phyloP scores from a whole-genome alignment of 2,797 vertebrate species.

The Myripristis jacobus region DNA sequence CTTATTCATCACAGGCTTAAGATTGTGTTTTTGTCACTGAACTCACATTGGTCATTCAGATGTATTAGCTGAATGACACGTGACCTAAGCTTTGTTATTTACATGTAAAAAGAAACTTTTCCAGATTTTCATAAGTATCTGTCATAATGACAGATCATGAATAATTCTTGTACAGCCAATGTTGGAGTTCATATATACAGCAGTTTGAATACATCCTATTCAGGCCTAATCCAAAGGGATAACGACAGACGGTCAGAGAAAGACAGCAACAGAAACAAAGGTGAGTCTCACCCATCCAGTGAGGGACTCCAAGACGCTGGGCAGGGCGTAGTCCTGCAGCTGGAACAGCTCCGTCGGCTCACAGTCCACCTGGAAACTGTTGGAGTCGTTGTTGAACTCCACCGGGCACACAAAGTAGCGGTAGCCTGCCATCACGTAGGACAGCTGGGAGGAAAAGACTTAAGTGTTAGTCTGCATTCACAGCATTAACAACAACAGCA shows the following conservation, averaged over 20 bases:
- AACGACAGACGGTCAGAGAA: neutral
- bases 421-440: conserved; percentile 95
- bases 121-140: too few species aligned
- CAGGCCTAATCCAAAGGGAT: neutral
- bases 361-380: conserved; percentile 96
- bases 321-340: conserved; percentile 92
- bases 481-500: neutral
- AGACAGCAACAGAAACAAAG: neutral
- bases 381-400: conserved; percentile 97
- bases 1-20: too few species aligned
- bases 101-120: too few species aligned
- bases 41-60: too few species aligned
- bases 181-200: neutral
- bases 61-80: too few species aligned
- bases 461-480: conserved; percentile 20
- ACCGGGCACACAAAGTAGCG: conserved; percentile 97
- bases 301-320: conserved; percentile 87
- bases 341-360: conserved; percentile 94
- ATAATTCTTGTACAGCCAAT: too few species aligned
- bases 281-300: conserved; percentile 88
- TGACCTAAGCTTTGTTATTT: too few species aligned
- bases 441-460: conserved; percentile 82
- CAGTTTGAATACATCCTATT: neutral
- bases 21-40: too few species aligned
- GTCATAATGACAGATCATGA: too few species aligned